Evolutionary conservation across 2,888 invertebrate species (phyloP).

Genomic region (Luperina nickerlii): DNA sequence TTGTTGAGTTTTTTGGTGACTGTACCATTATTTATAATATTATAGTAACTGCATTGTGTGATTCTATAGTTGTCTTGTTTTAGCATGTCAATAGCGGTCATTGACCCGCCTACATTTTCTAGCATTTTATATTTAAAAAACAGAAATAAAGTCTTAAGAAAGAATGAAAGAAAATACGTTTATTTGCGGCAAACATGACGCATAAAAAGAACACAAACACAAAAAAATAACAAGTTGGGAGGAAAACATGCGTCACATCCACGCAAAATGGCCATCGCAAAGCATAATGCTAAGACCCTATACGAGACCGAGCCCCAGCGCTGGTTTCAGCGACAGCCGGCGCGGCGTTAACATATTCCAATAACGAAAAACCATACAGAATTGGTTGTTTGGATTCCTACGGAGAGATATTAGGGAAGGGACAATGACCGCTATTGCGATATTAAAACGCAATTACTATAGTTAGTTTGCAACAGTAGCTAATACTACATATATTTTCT

Average conservation of each 20-base stretch:
- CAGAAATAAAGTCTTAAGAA: not conserved
- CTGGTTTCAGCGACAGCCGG: too few relatives aligned
- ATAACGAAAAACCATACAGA: not conserved
- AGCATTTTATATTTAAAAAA: not conserved
- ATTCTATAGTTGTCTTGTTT: not conserved
- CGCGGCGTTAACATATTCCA: not conserved
- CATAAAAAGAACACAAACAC: too few relatives aligned
- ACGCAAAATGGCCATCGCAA: too few relatives aligned
- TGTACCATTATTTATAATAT: not conserved
- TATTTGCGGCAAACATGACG: too few relatives aligned
- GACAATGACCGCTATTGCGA: fast-evolving
- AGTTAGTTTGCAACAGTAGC: not conserved
- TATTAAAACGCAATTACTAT: not conserved
- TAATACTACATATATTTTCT: not conserved
- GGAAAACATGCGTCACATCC: too few relatives aligned
- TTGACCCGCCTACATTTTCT: not conserved
- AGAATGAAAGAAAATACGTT: too few relatives aligned
- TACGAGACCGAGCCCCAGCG: too few relatives aligned
- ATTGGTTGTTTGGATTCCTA: not conserved
- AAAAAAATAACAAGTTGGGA: too few relatives aligned
- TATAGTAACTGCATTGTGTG: not conserved
- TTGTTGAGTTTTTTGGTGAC: not conserved
- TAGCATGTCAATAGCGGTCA: not conserved
- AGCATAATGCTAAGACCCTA: too few relatives aligned
- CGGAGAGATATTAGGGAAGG: not conserved